phyloP scores from a whole-genome alignment of 2,113 vertebrate genomes.

The Ginglymostoma cirratum region DNA sequence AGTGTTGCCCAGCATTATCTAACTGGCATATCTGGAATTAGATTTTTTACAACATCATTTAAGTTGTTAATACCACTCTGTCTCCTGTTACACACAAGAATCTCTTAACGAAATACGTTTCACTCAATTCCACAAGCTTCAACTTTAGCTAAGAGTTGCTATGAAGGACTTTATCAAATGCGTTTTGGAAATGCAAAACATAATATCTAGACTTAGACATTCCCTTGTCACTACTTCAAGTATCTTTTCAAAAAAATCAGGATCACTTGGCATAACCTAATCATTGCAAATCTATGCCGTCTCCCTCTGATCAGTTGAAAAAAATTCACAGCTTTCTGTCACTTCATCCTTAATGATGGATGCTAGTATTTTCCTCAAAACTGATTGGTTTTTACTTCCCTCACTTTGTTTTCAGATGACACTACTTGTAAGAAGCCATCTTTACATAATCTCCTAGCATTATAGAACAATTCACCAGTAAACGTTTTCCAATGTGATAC shows the following conservation, averaged over 20 bases:
- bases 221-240: background rate
- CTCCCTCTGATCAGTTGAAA: too few species aligned
- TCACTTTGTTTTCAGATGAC: background rate
- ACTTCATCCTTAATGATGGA: too few species aligned
- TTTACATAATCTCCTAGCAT: background rate
- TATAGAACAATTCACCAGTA: background rate
- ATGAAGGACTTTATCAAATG: background rate
- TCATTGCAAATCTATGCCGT: too few species aligned
- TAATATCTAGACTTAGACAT: background rate
- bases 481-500: background rate
- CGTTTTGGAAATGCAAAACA: background rate
- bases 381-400: too few species aligned
- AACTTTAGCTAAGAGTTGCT: background rate
- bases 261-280: too few species aligned
- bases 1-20: background rate
- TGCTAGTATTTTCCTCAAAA: too few species aligned
- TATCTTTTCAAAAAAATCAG: too few species aligned
- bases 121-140: background rate
- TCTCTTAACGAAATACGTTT: background rate
- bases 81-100: background rate
- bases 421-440: background rate
- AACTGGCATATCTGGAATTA: background rate
- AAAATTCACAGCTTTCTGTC: too few species aligned
- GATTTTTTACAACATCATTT: background rate
- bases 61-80: background rate